Evolutionary conservation across 2,797 vertebrate genomes (phyloP).

Genomic region (Sebastes dallii): DNA sequence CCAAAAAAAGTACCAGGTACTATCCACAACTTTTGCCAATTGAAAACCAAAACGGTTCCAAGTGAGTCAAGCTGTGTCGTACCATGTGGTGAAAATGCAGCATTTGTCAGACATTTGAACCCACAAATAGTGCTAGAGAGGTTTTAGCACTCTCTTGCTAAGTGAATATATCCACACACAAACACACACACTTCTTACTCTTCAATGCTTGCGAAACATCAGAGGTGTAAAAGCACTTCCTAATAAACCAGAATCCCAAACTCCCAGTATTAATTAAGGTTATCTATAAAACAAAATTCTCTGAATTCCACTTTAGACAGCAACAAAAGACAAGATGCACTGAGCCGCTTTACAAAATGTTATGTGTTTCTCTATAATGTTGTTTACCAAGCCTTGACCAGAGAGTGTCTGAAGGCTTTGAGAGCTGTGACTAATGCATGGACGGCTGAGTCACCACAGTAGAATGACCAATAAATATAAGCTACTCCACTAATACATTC

Average conservation of each 20-base stretch:
- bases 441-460: slow-evolving; percentile 31
- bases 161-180: neutral
- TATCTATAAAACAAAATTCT: neutral
- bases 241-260: slow-evolving; percentile 10
- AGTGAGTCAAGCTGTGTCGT: neutral
- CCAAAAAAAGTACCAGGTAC: neutral
- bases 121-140: neutral
- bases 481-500: neutral
- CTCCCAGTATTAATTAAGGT: slow-evolving; percentile 5
- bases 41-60: neutral
- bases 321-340: neutral
- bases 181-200: neutral
- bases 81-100: neutral
- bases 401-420: neutral
- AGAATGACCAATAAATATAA: slow-evolving; percentile 1
- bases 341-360: neutral
- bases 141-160: neutral
- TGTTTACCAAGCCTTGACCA: slow-evolving; percentile 16
- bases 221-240: neutral
- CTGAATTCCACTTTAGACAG: neutral
- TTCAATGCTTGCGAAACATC: neutral
- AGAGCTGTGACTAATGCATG: slow-evolving; percentile 39
- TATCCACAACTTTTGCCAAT: neutral
- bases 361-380: slow-evolving; percentile 6
- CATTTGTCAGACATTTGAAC: neutral